Evolutionary conservation across 1,140 invertebrate genomes (phyloP).

Genomic region (Drosophila subobscura): DNA sequence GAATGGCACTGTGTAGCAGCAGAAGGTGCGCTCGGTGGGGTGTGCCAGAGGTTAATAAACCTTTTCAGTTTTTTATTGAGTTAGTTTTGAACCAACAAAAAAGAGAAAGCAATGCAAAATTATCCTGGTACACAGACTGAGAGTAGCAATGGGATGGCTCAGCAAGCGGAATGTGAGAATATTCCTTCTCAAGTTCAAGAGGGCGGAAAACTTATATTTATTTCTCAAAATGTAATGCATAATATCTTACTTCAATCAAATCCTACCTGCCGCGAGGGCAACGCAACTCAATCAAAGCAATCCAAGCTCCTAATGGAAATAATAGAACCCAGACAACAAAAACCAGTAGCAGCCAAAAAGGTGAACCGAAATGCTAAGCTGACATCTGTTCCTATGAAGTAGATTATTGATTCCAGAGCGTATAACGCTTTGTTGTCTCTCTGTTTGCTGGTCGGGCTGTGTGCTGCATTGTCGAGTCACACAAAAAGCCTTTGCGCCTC

Average conservation of each 20-base stretch:
- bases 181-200: too few species aligned
- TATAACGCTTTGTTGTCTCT: slow-evolving; percentile 54
- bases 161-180: too few species aligned
- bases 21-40: slow-evolving; percentile 11
- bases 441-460: background rate
- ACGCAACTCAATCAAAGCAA: slow-evolving; percentile 50
- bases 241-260: too few species aligned
- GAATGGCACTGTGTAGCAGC: slow-evolving; percentile 42
- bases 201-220: too few species aligned
- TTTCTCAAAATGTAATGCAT: too few species aligned
- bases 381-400: slow-evolving; percentile 75
- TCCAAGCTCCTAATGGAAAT: slow-evolving; percentile 10
- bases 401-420: slow-evolving; percentile 77
- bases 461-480: slow-evolving; percentile 35
- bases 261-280: slow-evolving; percentile 18
- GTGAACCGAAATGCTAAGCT: slow-evolving; percentile 59
- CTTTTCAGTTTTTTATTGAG: slow-evolving; percentile 22
- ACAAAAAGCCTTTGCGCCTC: slow-evolving; percentile 27
- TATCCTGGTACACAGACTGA: too few species aligned
- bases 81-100: slow-evolving; percentile 4
- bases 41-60: slow-evolving; percentile 40
- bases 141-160: too few species aligned
- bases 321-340: slow-evolving; percentile 32
- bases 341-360: slow-evolving; percentile 63
- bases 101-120: too few species aligned